phyloP scores from a whole-genome alignment of 2,797 vertebrate species.

The Cephalopachus bancanus region DNA sequence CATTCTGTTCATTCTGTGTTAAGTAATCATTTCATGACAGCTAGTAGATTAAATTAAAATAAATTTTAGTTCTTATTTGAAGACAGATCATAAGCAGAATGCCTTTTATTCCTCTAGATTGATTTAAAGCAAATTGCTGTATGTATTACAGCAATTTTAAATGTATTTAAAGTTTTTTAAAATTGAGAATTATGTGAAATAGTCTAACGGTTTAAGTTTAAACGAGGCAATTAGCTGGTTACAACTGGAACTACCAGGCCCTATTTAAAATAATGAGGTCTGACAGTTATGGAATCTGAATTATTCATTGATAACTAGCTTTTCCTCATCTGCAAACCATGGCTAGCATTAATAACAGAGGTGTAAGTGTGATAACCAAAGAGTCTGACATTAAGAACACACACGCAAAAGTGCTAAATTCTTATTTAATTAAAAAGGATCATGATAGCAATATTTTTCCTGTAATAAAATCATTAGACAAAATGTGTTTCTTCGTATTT shows the following conservation, averaged over 20 bases:
- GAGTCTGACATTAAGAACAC: slow-evolving; percentile 88
- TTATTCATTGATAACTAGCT: slow-evolving; percentile 91
- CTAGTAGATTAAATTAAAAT: slow-evolving; percentile 74
- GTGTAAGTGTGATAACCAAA: slow-evolving; percentile 90
- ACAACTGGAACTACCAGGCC: slow-evolving; percentile 89
- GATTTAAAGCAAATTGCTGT: slow-evolving; percentile 87
- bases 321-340: slow-evolving; percentile 89
- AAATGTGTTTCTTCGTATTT: slow-evolving; percentile 84
- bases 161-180: slow-evolving; percentile 88
- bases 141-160: slow-evolving; percentile 88
- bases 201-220: slow-evolving; percentile 89
- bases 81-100: slow-evolving; percentile 74
- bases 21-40: slow-evolving; percentile 76
- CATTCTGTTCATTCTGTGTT: slow-evolving; percentile 71
- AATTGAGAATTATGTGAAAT: slow-evolving; percentile 89
- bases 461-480: slow-evolving; percentile 85
- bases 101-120: slow-evolving; percentile 83
- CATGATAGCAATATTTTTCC: slow-evolving; percentile 85
- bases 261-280: slow-evolving; percentile 92
- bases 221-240: slow-evolving; percentile 90
- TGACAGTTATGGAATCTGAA: slow-evolving; percentile 91
- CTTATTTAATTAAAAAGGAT: slow-evolving; percentile 88
- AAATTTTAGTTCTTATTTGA: slow-evolving; percentile 82
- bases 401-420: slow-evolving; percentile 88
- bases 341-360: slow-evolving; percentile 90